phyloP scores from a whole-genome alignment of 2,888 invertebrate genomes.

The Rhamnusium bicolor region DNA sequence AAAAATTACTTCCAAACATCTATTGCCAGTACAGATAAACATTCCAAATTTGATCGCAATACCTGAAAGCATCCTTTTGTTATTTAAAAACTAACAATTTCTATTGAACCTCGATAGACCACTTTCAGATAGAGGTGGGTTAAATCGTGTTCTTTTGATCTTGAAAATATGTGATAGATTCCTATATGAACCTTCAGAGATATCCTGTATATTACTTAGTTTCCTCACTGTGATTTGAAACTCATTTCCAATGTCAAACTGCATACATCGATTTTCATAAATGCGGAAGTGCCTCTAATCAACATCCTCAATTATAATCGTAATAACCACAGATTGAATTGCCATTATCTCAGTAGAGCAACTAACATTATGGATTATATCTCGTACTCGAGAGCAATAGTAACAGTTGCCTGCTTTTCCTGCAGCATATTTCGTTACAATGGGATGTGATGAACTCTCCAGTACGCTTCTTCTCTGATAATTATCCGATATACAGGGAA shows the following conservation, averaged over 20 bases:
- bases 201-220: no score
- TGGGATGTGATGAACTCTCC: not conserved
- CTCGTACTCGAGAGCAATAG: not conserved
- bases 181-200: no score
- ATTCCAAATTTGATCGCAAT: no score
- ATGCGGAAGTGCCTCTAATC: not conserved
- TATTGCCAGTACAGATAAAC: no score
- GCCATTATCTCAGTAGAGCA: constrained; percentile 5
- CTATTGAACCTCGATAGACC: no score
- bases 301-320: constrained; percentile 4
- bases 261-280: constrained; percentile 7
- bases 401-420: constrained; percentile 8
- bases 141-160: no score
- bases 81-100: no score
- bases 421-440: not conserved
- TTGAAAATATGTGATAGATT: no score
- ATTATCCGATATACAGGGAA: not conserved
- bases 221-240: no score
- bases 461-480: not conserved
- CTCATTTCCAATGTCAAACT: not conserved
- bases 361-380: constrained; percentile 7
- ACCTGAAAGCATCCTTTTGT: no score
- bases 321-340: constrained; percentile 8
- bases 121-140: no score
- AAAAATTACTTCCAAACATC: no score